phyloP scores from a whole-genome alignment of 2,797 vertebrate species.

The Pristis pectinata region DNA sequence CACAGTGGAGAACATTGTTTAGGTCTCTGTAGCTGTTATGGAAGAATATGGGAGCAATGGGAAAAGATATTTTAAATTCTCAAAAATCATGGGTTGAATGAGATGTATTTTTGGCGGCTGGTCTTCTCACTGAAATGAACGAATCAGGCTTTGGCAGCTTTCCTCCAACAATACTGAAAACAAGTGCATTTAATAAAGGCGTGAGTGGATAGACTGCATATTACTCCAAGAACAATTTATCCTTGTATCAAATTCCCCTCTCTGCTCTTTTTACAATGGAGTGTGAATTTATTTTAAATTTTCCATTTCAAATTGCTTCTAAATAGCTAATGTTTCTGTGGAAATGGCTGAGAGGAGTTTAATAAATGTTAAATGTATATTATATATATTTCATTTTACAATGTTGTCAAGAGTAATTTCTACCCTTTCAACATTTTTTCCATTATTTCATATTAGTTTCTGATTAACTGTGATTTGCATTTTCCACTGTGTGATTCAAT shows the following conservation, averaged over 20 bases:
- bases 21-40: background rate
- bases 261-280: background rate
- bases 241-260: background rate
- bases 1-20: background rate
- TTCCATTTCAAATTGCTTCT: background rate
- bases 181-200: background rate
- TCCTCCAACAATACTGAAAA: background rate
- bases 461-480: background rate
- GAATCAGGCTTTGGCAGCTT: background rate
- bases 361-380: background rate
- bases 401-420: background rate
- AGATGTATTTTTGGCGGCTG: background rate
- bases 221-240: background rate
- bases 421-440: background rate
- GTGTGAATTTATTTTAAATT: constrained; percentile 13
- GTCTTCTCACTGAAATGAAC: background rate
- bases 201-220: background rate
- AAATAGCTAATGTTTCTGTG: background rate
- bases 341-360: background rate
- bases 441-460: background rate
- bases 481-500: background rate
- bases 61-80: background rate
- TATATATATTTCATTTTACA: background rate
- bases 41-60: background rate
- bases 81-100: background rate